Evolutionary conservation across 2,113 vertebrate species (phyloP).

Genomic region (Addax nasomaculatus): DNA sequence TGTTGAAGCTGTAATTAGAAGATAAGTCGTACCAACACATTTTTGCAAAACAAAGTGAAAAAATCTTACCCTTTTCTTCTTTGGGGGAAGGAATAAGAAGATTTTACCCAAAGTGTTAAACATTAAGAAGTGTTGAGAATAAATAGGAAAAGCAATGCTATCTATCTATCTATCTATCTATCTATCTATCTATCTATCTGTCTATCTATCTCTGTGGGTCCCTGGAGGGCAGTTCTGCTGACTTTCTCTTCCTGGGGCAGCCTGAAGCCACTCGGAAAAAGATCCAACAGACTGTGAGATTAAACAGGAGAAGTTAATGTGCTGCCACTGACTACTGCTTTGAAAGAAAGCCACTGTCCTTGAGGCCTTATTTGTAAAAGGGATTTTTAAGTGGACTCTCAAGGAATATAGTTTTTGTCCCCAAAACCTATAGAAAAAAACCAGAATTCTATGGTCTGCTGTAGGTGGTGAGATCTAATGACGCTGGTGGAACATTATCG

Average conservation of each 20-base stretch:
- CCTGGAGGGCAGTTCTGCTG: not conserved
- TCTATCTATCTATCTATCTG: not conserved
- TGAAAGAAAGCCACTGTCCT: not conserved
- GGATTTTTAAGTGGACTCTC: not conserved
- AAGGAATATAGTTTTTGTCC: not conserved
- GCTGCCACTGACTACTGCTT: not conserved
- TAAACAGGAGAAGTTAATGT: not conserved
- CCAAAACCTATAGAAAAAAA: not conserved
- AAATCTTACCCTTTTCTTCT: not conserved
- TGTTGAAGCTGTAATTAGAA: not conserved
- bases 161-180: no score
- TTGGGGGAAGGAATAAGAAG: not conserved
- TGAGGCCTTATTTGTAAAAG: not conserved
- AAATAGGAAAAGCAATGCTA: not conserved
- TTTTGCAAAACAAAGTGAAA: conserved; percentile 33
- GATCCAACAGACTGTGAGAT: not conserved
- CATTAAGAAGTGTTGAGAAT: not conserved
- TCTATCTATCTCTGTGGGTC: not conserved
- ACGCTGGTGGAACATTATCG: not conserved
- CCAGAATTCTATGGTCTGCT: not conserved
- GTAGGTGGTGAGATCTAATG: not conserved
- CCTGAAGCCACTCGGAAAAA: not conserved
- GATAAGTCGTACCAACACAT: not conserved
- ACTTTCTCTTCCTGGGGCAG: not conserved
- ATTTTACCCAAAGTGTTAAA: not conserved